Evolutionary conservation across 2,797 vertebrate genomes (phyloP), one percentile per base, ranked within the genome.

Genomic region (Paedocypris micromegethes): DNA sequence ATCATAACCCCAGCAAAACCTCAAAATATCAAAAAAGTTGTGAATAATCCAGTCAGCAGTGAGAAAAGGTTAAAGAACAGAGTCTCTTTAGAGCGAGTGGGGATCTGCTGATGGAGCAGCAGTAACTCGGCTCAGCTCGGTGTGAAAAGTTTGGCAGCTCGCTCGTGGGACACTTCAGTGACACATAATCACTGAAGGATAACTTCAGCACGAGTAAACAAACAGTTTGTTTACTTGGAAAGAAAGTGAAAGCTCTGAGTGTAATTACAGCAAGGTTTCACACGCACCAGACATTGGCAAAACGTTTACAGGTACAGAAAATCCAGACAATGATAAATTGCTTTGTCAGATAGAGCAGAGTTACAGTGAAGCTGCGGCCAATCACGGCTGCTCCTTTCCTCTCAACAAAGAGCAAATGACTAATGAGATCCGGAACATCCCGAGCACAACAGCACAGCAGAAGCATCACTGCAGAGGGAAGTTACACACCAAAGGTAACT

Each of bases 141-240:
- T 42, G 5, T 53, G 9, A 42, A 69, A 69, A 62, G 44, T 48
- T 69, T 39, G 8, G 40, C 37, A 59, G 42, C 40, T 50, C 2
- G n/a, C 67, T 62, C 67, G 4, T 39, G 67, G 59, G 67, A 70
- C 59, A 39, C 45, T 69, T 70, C 6, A 40, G 5, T 63, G 52
- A 56, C 52, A 63, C 49, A 38, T 63, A 62, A 62, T 44, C 40
- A 37, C 58, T 2, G 52, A 70, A 4, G 52, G 52, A 50, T 44
- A 44, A 68, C 50, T 48, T n/a, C 1, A 3, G 61, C 41, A 2
- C 41, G 9, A 48, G 58, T 40, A 37, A 49, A 47, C 3, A 61
- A 9, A 61, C 23, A 23, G 23, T 23, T 6, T 9, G 39, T 9
- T 3, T 1, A 39, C 44, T 5, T 5, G 3, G 61, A 42, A 7